Evolutionary conservation across 2,797 vertebrate species (phyloP).

Genomic region (Peromyscus eremicus): DNA sequence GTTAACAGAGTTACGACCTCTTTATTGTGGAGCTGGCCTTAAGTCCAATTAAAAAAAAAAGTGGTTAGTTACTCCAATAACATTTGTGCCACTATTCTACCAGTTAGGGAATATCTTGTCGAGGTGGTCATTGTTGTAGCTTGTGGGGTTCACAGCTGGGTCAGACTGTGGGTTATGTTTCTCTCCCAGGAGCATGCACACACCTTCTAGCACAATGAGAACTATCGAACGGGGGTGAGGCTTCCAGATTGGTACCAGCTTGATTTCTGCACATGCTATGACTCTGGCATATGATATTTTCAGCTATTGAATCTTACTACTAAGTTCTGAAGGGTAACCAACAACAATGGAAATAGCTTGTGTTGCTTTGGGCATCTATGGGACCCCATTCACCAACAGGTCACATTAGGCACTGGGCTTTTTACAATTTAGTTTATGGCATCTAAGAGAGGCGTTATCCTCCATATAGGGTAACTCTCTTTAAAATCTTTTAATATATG

Average conservation of each 20-base stretch:
- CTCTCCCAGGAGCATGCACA: neutral
- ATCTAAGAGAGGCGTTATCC: neutral
- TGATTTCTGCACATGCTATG: neutral
- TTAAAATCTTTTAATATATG: neutral
- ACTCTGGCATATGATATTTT: neutral
- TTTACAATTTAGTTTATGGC: neutral
- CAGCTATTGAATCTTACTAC: too few relatives aligned
- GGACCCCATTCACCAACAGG: neutral
- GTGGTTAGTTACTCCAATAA: neutral
- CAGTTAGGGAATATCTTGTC: neutral
- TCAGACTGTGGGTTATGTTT: neutral
- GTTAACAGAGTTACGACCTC: neutral
- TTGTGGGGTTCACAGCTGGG: neutral
- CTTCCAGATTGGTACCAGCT: neutral
- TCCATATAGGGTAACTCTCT: neutral
- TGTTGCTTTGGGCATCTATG: neutral
- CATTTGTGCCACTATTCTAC: neutral
- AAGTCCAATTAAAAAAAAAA: neutral
- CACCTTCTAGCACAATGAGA: neutral
- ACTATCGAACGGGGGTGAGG: neutral
- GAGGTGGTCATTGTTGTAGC: neutral
- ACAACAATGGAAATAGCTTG: neutral
- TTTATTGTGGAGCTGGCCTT: neutral
- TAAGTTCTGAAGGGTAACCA: neutral
- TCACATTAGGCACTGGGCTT: neutral